Conservation (phyloP, 2,113 vertebrate genomes). For the Tringa solitaria region DNA sequence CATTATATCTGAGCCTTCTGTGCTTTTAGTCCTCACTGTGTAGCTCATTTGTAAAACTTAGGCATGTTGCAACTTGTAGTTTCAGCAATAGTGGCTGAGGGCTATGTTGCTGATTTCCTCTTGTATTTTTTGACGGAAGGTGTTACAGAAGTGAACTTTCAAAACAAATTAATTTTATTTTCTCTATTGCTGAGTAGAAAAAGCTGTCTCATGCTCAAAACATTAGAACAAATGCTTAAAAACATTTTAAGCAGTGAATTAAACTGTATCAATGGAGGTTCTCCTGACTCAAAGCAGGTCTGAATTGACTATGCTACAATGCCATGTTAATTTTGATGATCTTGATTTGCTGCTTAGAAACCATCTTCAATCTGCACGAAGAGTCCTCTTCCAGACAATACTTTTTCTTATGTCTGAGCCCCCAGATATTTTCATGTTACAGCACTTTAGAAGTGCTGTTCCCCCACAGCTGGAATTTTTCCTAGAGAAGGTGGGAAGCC, state of each 20-base stretch:
- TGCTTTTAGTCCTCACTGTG: not conserved
- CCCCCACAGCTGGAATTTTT: not conserved
- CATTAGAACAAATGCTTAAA: not conserved
- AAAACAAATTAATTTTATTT: not conserved
- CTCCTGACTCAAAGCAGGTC: not conserved
- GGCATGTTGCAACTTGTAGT: not conserved
- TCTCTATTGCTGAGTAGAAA: not conserved
- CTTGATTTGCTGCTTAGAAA: not conserved
- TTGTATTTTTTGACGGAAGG: not conserved
- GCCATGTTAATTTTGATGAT: not conserved
- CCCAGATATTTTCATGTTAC: not conserved
- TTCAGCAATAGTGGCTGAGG: not conserved
- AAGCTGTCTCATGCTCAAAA: not conserved
- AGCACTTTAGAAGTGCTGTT: not conserved
- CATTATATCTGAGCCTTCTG: not conserved
- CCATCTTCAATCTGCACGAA: not conserved
- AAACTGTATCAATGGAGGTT: not conserved
- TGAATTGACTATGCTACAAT: not conserved
- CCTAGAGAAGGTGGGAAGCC: not conserved
- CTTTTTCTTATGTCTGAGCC: not conserved
- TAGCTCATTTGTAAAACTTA: not conserved
- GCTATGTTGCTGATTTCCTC: not conserved
- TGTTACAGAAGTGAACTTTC: not conserved
- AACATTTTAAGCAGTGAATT: not conserved
- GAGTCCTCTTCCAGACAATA: not conserved